Percentiles rank a stretch among this genome's conserved stretches.
phyloP scores from a whole-genome alignment of 2,888 invertebrate species.

The Abrostola triplasia region DNA sequence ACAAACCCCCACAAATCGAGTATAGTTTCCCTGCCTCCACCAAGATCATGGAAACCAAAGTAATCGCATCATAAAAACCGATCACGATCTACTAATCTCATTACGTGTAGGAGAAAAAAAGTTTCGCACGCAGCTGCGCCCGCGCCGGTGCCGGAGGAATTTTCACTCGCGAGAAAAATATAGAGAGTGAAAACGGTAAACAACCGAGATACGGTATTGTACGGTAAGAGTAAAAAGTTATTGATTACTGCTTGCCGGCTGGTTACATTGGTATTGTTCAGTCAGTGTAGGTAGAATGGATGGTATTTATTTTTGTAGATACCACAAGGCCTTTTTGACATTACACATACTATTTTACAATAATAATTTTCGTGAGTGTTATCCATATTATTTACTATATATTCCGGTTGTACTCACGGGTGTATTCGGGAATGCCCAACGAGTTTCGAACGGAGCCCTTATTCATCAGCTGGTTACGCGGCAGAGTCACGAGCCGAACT shows the following conservation, averaged over 20 bases:
- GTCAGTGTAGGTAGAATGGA: no score
- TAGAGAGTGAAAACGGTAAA: slow-evolving; percentile 86
- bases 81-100: slow-evolving; percentile 54
- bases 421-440: no score
- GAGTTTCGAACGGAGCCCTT: no score
- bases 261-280: neutral
- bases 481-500: no score
- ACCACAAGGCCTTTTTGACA: no score
- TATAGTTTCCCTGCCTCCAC: neutral
- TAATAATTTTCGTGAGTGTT: no score
- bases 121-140: slow-evolving; percentile 47
- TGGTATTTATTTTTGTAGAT: neutral
- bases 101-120: slow-evolving; percentile 56
- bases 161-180: slow-evolving; percentile 84
- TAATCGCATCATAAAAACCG: slow-evolving; percentile 30
- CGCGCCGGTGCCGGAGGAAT: slow-evolving; percentile 61
- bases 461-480: no score
- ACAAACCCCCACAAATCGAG: neutral
- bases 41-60: slow-evolving; percentile 24
- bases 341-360: no score
- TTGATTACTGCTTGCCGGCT: neutral
- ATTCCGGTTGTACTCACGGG: no score
- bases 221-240: slow-evolving; percentile 60
- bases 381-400: no score
- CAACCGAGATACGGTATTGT: slow-evolving; percentile 72